These are phyloP conservation scores for Halocynthia roretzi DNA, from an alignment of 23 tunicate species.

Conservation along the genomic window DNA sequence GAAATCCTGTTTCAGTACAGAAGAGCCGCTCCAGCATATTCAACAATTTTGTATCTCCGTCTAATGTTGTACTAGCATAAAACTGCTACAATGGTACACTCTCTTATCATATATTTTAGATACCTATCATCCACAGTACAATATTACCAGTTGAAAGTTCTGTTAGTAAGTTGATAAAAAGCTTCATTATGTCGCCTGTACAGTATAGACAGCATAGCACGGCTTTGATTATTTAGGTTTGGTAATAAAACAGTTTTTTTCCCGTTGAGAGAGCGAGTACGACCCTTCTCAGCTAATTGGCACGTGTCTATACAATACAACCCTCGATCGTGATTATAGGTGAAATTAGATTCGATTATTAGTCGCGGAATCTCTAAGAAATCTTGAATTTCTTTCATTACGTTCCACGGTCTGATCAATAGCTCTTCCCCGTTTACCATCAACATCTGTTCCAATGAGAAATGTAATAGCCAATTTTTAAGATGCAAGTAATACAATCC, in stretches of 20 bases:
- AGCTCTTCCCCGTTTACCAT: background rate
- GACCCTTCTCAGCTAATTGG: background rate
- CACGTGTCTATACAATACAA: background rate
- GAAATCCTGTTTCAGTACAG: no score
- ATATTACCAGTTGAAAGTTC: background rate
- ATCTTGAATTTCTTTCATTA: background rate
- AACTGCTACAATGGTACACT: no score
- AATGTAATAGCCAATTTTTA: background rate
- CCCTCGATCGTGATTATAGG: background rate
- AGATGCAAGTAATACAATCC: background rate
- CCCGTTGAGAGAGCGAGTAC: constrained; percentile 1
- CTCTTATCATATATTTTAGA: no score
- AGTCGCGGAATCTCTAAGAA: background rate
- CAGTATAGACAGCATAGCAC: background rate
- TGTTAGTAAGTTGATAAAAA: background rate
- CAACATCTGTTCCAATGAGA: background rate
- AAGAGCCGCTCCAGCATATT: no score
- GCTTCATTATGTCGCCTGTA: background rate
- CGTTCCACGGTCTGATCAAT: background rate
- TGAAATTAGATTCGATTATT: background rate
- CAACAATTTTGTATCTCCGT: no score
- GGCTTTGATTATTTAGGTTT: background rate
- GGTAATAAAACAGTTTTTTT: background rate
- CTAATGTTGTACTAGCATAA: no score
- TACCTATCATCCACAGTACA: no score